Percentiles rank a stretch among this genome's conserved stretches.
These are phyloP conservation scores for Ceuthmochares aereus DNA, from an alignment of 2,113 vertebrate genomes.

Conservation along the genomic window DNA sequence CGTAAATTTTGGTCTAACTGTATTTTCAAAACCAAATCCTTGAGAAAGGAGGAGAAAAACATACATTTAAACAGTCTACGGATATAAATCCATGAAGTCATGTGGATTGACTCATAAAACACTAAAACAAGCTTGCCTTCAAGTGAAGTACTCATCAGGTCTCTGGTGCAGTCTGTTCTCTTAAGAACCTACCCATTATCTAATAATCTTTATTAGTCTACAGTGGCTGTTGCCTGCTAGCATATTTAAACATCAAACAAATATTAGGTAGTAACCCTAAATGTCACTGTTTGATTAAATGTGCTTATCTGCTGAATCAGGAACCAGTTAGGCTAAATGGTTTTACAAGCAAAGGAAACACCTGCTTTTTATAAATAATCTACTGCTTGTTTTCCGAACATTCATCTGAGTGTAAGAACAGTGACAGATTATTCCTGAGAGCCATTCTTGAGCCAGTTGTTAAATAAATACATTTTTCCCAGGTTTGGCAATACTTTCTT, in stretches of 20 bases:
- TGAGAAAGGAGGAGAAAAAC: neutral
- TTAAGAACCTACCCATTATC: slow-evolving; percentile 64
- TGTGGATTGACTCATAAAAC: slow-evolving; percentile 17
- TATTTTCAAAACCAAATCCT: neutral
- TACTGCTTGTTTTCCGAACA: slow-evolving; percentile 66
- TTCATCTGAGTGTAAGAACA: neutral
- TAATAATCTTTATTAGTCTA: slow-evolving; percentile 73
- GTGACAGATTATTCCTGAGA: slow-evolving; percentile 37
- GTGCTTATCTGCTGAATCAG: slow-evolving; percentile 75
- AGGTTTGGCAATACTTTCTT: neutral
- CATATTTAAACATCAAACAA: slow-evolving; percentile 79
- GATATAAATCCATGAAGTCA: slow-evolving; percentile 13
- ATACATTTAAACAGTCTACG: neutral
- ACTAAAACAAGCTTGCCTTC: slow-evolving; percentile 1
- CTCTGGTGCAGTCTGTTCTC: slow-evolving; percentile 48
- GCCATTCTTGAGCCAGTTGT: slow-evolving; percentile 10
- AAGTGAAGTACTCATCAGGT: neutral
- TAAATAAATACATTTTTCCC: neutral
- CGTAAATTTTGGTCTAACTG: neutral
- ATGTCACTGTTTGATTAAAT: slow-evolving; percentile 71
- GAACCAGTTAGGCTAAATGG: slow-evolving; percentile 73
- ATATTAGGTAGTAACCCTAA: slow-evolving; percentile 68
- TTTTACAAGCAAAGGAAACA: slow-evolving; percentile 79
- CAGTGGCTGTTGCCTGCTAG: slow-evolving; percentile 69
- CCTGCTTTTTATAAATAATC: slow-evolving; percentile 77